A percentile compares a stretch with the other conserved stretches of the same genome.
phyloP scores from a whole-genome alignment of 2,888 invertebrate species.

The Tribolium freemani region DNA sequence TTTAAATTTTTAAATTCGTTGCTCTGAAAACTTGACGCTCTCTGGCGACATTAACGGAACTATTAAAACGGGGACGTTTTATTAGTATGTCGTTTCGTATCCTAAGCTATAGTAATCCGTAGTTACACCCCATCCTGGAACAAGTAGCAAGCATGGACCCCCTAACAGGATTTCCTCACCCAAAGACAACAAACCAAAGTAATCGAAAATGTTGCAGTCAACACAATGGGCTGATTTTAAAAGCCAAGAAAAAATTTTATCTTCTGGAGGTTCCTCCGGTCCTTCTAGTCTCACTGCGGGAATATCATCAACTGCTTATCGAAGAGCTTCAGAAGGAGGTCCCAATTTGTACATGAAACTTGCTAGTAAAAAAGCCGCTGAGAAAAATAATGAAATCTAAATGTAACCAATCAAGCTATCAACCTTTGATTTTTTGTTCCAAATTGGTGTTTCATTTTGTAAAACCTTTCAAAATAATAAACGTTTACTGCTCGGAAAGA shows the following conservation, averaged over 20 bases:
- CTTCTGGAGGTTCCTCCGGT: constrained; percentile 69
- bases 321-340: constrained; percentile 87
- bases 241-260: constrained; percentile 87
- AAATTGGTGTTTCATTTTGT: too few species aligned
- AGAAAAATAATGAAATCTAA: constrained; percentile 38
- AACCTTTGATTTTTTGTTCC: background rate
- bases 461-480: too few species aligned
- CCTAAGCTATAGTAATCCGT: too few species aligned
- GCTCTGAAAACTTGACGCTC: too few species aligned
- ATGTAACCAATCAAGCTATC: background rate
- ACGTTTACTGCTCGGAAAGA: too few species aligned
- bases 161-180: background rate
- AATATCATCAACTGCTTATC: constrained; percentile 72
- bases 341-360: constrained; percentile 77
- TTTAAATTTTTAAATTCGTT: too few species aligned
- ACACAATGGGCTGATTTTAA: constrained; percentile 71
- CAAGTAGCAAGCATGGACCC: background rate
- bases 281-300: constrained; percentile 72
- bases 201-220: constrained; percentile 21
- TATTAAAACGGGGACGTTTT: too few species aligned
- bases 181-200: background rate
- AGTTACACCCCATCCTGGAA: background rate
- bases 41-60: too few species aligned
- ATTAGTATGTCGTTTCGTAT: too few species aligned
- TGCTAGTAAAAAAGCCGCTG: constrained; percentile 30